These are phyloP conservation scores for Macaca mulatta DNA, from an alignment of 2,113 vertebrate species.

Conservation along the genomic window DNA sequence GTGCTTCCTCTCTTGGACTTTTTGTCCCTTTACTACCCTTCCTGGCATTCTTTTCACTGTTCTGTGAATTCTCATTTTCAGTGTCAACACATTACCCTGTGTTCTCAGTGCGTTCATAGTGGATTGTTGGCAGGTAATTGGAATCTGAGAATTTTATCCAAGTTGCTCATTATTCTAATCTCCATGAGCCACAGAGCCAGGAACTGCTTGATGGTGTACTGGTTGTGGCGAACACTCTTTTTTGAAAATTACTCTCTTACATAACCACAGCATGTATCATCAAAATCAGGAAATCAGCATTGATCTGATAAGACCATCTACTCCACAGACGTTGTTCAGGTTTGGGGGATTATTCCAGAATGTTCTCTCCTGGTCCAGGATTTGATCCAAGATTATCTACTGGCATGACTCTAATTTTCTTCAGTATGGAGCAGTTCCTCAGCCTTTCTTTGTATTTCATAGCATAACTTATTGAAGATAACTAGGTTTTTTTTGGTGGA, in stretches of 20 bases:
- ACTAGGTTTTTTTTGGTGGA: constrained; percentile 53
- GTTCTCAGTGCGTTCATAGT: neutral
- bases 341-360: neutral
- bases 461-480: constrained; percentile 68
- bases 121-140: neutral
- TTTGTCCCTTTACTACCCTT: neutral
- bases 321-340: neutral
- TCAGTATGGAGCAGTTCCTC: constrained; percentile 48
- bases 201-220: neutral
- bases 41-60: neutral
- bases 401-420: neutral
- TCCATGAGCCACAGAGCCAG: neutral
- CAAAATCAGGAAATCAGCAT: neutral
- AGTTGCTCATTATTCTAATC: constrained; percentile 2
- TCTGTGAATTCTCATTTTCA: constrained; percentile 18
- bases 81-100: neutral
- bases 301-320: neutral
- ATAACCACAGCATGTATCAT: neutral
- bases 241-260: neutral
- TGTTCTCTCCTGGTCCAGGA: neutral
- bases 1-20: neutral
- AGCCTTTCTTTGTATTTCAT: constrained; percentile 62
- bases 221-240: neutral
- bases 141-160: constrained; percentile 8
- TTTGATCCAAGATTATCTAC: neutral